Base-by-base conservation (phyloP, 2,113 vertebrate species). In the Syngnathus scovelli region DNA sequence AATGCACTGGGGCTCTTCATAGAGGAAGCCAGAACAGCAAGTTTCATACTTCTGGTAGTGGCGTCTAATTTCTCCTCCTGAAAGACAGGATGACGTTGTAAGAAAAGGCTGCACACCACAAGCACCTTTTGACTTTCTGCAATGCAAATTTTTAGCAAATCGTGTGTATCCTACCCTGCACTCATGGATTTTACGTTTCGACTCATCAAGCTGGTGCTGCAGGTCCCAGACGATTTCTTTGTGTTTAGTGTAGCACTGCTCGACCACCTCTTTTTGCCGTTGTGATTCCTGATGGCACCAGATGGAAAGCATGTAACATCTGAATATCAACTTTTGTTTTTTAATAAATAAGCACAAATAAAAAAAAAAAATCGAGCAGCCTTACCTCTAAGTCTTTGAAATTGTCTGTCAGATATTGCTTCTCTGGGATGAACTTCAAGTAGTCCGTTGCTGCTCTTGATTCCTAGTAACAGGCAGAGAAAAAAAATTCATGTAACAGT, bases 341-440 rank as follows among this genome's bases (percentile, higher is more conserved):
- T n/a, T 21, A 43, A n/a, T 43, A 9, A 15, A 16, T 58, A 37
- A 21, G 16, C 41, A 44, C 7, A 64, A 64, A 49, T 37, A 5
- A 36, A 49, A 49, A 64, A 64, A 49, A 51, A 5, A 36, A 49
- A 49, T 11, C 5, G 38, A 51, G 21, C 58, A 51, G 9, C 64
- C 69, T 58, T 89, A 96, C 96, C 88, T 90, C 90, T 41, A 86
- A 83, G 67, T 93, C 91, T 87, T 87, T 95, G 79, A 92, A 92
- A 77, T 93, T 91, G 73, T 96, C 94, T 71, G 94, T 87, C 16
- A 95, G 86, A 87, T 82, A 93, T 43, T 90, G 86, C 80, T 95
- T 95, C 80, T 95, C 94, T 74, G 95, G 94, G 74, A 94, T 89
- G 59, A 94, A 93, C 74, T 98, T 94, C 89, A 96, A 88, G 90